phyloP scores from a whole-genome alignment of 2,797 vertebrate genomes.

The Oreochromis grahami region DNA sequence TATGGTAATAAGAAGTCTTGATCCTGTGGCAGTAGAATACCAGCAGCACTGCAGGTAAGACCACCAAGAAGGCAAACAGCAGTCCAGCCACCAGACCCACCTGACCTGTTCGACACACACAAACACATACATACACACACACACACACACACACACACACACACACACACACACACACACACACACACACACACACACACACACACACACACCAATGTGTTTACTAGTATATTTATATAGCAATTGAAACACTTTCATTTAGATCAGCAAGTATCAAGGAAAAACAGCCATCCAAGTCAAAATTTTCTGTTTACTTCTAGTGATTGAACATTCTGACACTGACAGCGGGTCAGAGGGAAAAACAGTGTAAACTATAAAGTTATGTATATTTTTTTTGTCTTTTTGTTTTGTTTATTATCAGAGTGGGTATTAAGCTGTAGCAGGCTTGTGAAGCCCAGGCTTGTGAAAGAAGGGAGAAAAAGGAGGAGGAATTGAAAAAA shows the following conservation, averaged over 20 bases:
- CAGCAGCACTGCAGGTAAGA: slow-evolving; percentile 76
- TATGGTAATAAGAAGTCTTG: slow-evolving; percentile 74
- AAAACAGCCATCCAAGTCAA: neutral
- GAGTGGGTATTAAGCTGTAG: neutral
- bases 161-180: neutral
- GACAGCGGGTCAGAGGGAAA: neutral
- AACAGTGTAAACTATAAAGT: neutral
- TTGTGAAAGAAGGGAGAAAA: neutral
- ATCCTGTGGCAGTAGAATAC: slow-evolving; percentile 79
- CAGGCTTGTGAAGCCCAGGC: neutral
- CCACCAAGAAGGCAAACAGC: slow-evolving; percentile 80
- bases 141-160: neutral
- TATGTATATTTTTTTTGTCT: neutral
- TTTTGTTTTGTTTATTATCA: neutral
- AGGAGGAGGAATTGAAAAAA: neutral
- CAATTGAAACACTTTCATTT: neutral
- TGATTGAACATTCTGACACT: neutral
- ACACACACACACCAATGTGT: neutral
- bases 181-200: neutral
- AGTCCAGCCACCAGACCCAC: slow-evolving; percentile 72
- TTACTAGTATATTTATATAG: neutral
- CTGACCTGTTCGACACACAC: no score
- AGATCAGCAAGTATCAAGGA: neutral
- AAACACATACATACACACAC: no score
- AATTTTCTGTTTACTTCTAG: neutral